These are phyloP conservation scores for Nematolebias whitei DNA, from an alignment of 2,113 vertebrate genomes.

Conservation along the genomic window DNA sequence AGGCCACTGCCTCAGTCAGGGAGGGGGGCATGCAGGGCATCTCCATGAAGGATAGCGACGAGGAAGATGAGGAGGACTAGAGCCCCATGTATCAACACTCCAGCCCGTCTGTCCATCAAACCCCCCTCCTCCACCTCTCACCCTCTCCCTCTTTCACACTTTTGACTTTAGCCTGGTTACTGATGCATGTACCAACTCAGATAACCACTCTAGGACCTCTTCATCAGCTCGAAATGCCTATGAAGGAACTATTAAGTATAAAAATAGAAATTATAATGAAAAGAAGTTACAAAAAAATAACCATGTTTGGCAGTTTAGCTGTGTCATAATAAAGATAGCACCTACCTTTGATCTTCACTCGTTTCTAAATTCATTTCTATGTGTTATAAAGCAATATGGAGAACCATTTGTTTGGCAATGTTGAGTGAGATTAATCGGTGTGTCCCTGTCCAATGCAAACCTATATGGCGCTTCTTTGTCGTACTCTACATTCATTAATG, in stretches of 20 bases:
- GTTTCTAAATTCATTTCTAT: slow-evolving; percentile 92
- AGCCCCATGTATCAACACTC: slow-evolving; percentile 54
- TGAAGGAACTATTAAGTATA: slow-evolving; percentile 89
- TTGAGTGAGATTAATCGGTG: slow-evolving; percentile 93
- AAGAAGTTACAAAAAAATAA: slow-evolving; percentile 75
- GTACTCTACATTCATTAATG: slow-evolving; percentile 91
- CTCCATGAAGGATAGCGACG: slow-evolving; percentile 99
- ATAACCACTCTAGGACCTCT: slow-evolving; percentile 96
- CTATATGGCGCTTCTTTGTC: slow-evolving; percentile 93
- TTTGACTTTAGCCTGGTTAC: slow-evolving; percentile 89
- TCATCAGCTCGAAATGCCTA: slow-evolving; percentile 94
- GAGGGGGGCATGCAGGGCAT: slow-evolving; percentile 97
- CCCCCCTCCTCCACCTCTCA: slow-evolving; percentile 13
- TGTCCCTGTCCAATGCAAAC: slow-evolving; percentile 93
- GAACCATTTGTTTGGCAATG: slow-evolving; percentile 94
- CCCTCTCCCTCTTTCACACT: slow-evolving; percentile 54
- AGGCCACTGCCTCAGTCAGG: slow-evolving; percentile 93
- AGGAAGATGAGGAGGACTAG: slow-evolving; percentile 91
- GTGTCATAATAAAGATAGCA: slow-evolving; percentile 93
- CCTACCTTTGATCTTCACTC: slow-evolving; percentile 85
- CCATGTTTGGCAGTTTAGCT: slow-evolving; percentile 94
- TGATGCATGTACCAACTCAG: slow-evolving; percentile 98
- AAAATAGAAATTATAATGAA: slow-evolving; percentile 78
- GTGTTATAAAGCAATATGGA: slow-evolving; percentile 99
- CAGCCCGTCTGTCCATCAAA: slow-evolving; percentile 19